Conservation (phyloP, 2,113 vertebrate genomes). For the Ceyx melanurus region DNA sequence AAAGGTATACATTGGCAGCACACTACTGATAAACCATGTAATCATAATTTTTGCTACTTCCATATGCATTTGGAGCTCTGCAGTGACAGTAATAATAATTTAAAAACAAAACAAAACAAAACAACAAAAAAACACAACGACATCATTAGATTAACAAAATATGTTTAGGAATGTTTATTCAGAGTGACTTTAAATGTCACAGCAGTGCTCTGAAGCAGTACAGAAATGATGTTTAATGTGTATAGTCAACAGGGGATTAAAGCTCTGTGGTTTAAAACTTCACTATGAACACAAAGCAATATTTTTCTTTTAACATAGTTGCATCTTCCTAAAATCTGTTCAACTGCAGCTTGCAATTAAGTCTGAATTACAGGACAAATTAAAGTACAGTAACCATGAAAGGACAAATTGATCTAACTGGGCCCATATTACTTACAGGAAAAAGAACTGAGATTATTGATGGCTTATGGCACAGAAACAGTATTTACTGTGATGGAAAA, state of each 20-base stretch:
- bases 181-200: background rate
- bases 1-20: background rate
- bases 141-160: background rate
- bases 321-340: background rate
- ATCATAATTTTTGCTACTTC: background rate
- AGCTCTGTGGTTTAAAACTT: background rate
- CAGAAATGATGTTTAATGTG: background rate
- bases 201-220: background rate
- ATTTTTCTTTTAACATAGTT: background rate
- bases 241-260: background rate
- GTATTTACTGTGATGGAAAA: background rate
- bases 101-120: no score
- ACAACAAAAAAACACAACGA: background rate
- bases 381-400: background rate
- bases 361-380: background rate
- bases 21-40: background rate
- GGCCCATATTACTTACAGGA: background rate
- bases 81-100: background rate
- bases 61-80: background rate
- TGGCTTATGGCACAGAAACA: background rate
- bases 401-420: conserved; percentile 9
- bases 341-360: background rate
- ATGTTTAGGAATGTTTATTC: background rate
- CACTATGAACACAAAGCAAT: background rate
- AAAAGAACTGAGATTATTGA: background rate